phyloP scores from a whole-genome alignment of 2,113 vertebrate species.

The Orycteropus afer region DNA sequence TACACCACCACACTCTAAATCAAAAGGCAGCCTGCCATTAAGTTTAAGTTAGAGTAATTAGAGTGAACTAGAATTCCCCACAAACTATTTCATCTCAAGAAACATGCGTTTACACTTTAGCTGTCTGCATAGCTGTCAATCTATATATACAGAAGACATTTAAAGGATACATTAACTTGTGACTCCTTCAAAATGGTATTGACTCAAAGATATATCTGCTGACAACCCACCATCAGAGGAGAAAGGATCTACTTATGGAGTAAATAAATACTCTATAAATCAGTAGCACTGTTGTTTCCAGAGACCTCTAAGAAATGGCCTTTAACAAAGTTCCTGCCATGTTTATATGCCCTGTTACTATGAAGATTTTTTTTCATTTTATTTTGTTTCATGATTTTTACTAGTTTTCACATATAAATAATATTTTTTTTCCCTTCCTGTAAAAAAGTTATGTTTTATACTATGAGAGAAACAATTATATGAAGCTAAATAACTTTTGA shows the following conservation, averaged over 20 bases:
- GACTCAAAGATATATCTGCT: conserved; percentile 56
- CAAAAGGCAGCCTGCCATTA: conserved; percentile 65
- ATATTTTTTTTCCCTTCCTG: background rate
- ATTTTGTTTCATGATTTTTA: conserved; percentile 44
- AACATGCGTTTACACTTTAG: conserved; percentile 57
- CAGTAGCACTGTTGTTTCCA: background rate
- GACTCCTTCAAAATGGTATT: conserved; percentile 66
- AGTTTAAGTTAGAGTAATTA: conserved; percentile 72
- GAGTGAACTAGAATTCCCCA: conserved; percentile 60
- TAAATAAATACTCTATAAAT: conserved; percentile 58
- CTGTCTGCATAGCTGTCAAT: conserved; percentile 69
- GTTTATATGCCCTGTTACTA: background rate
- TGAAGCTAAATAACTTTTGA: background rate
- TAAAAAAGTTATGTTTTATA: conserved; percentile 15
- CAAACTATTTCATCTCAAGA: conserved; percentile 70
- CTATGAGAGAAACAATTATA: background rate
- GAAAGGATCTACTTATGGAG: conserved; percentile 8
- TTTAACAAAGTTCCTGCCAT: background rate
- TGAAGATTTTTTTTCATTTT: background rate
- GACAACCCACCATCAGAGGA: conserved; percentile 51
- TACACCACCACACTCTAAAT: background rate
- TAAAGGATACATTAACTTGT: conserved; percentile 73
- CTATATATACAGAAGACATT: conserved; percentile 32
- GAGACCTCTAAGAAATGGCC: background rate
- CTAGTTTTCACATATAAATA: background rate